Evolutionary conservation across 2,888 invertebrate species (phyloP).

Genomic region (Vesta saturnalis): DNA sequence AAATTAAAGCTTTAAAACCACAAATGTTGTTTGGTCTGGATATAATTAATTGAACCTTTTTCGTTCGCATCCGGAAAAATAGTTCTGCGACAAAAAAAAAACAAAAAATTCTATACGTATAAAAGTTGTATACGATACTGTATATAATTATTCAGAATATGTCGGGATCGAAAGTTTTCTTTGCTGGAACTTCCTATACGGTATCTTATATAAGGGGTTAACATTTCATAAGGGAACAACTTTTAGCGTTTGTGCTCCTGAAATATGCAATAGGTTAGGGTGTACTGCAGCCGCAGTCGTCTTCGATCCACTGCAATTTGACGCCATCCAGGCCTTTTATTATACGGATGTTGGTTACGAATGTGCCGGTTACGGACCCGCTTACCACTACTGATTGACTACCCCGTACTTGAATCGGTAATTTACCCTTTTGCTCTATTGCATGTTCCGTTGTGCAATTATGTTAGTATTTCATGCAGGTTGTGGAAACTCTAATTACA

Average conservation of each 20-base stretch:
- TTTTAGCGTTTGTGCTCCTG: constrained; percentile 33
- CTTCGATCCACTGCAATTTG: constrained; percentile 39
- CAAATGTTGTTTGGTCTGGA: neutral
- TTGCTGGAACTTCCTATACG: neutral
- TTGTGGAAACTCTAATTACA: constrained; percentile 24
- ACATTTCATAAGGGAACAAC: constrained; percentile 27
- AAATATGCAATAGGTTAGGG: constrained; percentile 39
- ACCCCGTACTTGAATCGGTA: constrained; percentile 20
- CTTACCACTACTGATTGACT: constrained; percentile 32
- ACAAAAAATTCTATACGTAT: too few relatives aligned
- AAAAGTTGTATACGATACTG: too few relatives aligned
- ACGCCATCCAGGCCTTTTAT: constrained; percentile 28
- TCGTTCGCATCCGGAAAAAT: neutral
- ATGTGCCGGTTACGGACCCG: constrained; percentile 27
- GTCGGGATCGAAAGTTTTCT: constrained; percentile 16
- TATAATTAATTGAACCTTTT: neutral
- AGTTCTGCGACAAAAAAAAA: neutral
- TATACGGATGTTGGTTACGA: constrained; percentile 29
- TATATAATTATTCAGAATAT: too few relatives aligned
- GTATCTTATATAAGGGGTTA: too few relatives aligned
- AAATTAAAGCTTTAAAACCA: neutral
- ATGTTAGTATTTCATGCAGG: constrained; percentile 23
- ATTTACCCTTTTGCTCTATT: constrained; percentile 26
- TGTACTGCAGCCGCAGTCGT: constrained; percentile 32
- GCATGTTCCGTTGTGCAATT: constrained; percentile 24